Percentiles rank a stretch among this genome's conserved stretches.
These are phyloP conservation scores for Equus quagga DNA, from an alignment of 2,113 vertebrate species.

Conservation along the genomic window DNA sequence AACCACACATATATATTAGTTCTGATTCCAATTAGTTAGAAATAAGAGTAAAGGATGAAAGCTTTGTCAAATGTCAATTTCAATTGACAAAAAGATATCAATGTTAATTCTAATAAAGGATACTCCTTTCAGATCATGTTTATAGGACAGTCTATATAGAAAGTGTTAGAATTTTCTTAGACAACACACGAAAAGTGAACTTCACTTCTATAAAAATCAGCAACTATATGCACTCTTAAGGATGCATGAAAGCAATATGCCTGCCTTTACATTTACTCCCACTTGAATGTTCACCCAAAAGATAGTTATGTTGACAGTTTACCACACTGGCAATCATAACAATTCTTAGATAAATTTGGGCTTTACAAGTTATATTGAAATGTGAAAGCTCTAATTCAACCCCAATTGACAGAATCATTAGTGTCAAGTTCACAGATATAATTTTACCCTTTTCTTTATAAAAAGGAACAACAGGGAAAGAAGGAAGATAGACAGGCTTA, in stretches of 20 bases:
- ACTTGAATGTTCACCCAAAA: constrained; percentile 80
- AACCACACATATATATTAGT: background rate
- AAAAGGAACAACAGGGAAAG: background rate
- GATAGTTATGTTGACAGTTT: constrained; percentile 82
- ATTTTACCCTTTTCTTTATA: constrained; percentile 43
- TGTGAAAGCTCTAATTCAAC: constrained; percentile 51
- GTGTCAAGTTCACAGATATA: background rate
- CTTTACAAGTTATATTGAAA: constrained; percentile 69
- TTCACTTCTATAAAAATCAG: constrained; percentile 79
- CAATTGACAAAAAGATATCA: constrained; percentile 28
- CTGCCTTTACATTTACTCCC: constrained; percentile 84
- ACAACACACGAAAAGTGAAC: constrained; percentile 59
- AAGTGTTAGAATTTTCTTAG: constrained; percentile 59
- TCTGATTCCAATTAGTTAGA: constrained; percentile 9
- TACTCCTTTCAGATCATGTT: constrained; percentile 27
- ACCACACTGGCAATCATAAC: constrained; percentile 74
- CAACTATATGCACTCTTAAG: constrained; percentile 70
- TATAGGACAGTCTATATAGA: background rate
- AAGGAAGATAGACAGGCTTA: background rate
- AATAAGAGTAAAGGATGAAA: constrained; percentile 39
- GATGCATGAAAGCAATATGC: constrained; percentile 80
- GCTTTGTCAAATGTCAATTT: background rate
- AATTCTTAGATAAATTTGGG: constrained; percentile 82
- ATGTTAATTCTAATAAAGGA: background rate
- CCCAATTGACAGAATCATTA: constrained; percentile 39